Percentiles rank a stretch among this genome's conserved stretches.
Evolutionary conservation across 2,888 invertebrate species (phyloP).

Genomic region (Harpalus rufipes): DNA sequence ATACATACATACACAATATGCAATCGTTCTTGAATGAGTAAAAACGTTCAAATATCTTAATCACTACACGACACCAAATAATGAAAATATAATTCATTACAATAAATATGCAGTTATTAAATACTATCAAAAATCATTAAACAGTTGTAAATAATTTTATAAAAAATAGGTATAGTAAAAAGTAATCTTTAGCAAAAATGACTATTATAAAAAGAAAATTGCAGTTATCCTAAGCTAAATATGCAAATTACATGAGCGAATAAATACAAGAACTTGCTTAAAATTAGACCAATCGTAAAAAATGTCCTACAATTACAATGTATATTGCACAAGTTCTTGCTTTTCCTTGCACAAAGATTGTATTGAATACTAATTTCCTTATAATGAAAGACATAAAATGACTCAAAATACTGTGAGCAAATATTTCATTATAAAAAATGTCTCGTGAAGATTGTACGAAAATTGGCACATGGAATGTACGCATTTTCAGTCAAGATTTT

Average conservation of each 20-base stretch:
- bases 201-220: constrained; percentile 62
- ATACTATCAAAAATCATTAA: constrained; percentile 63
- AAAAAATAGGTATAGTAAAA: constrained; percentile 63
- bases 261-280: constrained; percentile 43
- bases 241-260: constrained; percentile 48
- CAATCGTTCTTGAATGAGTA: constrained; percentile 60
- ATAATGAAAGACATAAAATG: constrained; percentile 58
- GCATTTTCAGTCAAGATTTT: constrained; percentile 63
- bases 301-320: constrained; percentile 34
- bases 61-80: constrained; percentile 66
- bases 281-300: constrained; percentile 42
- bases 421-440: constrained; percentile 63
- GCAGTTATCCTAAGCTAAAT: constrained; percentile 40
- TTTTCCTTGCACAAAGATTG: constrained; percentile 34
- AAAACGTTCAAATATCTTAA: constrained; percentile 63
- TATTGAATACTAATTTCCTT: constrained; percentile 56
- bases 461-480: constrained; percentile 66
- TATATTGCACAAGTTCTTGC: constrained; percentile 43
- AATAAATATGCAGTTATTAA: constrained; percentile 62
- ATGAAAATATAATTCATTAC: constrained; percentile 66
- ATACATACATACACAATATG: constrained; percentile 64
- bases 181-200: constrained; percentile 59
- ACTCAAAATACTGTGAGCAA: constrained; percentile 62
- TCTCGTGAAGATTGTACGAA: constrained; percentile 52
- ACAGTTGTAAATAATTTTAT: constrained; percentile 65